Percentiles rank a stretch among this genome's conserved stretches.
Conservation (phyloP, 2,888 invertebrate species). For the Patella depressa region DNA sequence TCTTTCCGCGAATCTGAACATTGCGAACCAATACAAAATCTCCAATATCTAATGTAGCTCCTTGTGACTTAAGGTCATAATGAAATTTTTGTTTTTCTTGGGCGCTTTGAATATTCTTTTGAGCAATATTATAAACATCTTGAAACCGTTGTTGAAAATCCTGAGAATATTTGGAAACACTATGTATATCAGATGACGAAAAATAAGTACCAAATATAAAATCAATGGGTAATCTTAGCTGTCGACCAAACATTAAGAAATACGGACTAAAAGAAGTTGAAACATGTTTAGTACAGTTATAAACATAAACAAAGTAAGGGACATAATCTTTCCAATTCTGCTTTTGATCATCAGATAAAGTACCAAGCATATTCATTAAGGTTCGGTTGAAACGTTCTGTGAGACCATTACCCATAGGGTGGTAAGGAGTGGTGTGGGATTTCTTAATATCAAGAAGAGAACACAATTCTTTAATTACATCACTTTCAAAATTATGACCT, state of each 20-base stretch:
- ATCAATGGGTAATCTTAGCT: constrained; percentile 34
- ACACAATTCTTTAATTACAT: background rate
- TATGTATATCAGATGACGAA: background rate
- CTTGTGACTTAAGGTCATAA: too few relatives aligned
- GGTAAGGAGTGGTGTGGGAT: too few relatives aligned
- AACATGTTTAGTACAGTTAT: too few relatives aligned
- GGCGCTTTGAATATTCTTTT: too few relatives aligned
- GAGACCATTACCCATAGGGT: background rate
- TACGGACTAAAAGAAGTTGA: background rate
- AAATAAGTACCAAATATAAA: constrained; percentile 18
- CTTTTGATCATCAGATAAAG: background rate
- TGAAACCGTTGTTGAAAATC: too few relatives aligned
- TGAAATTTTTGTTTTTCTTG: background rate
- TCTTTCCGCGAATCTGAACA: background rate
- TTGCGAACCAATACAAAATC: too few relatives aligned
- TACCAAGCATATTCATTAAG: background rate
- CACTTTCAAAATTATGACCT: background rate
- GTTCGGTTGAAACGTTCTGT: background rate
- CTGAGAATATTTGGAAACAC: background rate
- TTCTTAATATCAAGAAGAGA: too few relatives aligned
- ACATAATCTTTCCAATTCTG: background rate
- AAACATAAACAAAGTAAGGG: too few relatives aligned
- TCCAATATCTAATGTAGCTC: too few relatives aligned
- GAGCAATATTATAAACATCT: background rate
- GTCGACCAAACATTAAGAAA: constrained; percentile 34